A percentile compares a stretch with the other conserved stretches of the same genome.
phyloP scores from a whole-genome alignment of 37 sponge, comb jelly and placozoan species.

The Beroe forskalii region DNA sequence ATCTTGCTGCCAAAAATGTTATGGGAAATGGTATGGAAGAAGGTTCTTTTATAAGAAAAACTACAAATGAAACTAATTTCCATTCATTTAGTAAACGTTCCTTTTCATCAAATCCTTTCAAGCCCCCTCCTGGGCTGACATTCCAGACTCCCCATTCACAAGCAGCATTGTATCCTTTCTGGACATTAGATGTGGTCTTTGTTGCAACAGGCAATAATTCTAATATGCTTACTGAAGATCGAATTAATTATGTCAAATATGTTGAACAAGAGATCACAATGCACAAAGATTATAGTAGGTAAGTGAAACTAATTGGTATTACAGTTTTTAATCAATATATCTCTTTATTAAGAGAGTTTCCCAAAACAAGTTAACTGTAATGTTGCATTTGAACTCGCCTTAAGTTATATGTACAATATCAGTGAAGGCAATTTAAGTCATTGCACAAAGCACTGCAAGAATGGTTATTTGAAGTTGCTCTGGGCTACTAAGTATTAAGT shows the following conservation, averaged over 20 bases:
- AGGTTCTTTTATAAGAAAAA: conserved; percentile 18
- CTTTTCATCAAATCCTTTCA: conserved; percentile 21
- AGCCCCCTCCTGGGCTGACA: conserved; percentile 35
- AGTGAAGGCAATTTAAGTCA: too few species aligned
- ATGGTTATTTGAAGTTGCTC: too few species aligned
- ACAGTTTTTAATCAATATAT: too few species aligned
- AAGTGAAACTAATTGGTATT: too few species aligned
- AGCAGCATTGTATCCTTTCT: conserved; percentile 30
- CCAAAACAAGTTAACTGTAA: too few species aligned
- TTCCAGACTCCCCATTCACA: conserved; percentile 64
- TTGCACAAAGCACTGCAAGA: too few species aligned
- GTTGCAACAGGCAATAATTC: conserved; percentile 23
- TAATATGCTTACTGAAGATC: conserved; percentile 50
- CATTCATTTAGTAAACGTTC: not conserved
- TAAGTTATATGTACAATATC: too few species aligned
- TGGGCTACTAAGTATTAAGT: too few species aligned
- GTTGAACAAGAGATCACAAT: conserved; percentile 58
- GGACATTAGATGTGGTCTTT: conserved; percentile 54
- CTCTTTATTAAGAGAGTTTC: too few species aligned
- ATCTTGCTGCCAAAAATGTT: conserved; percentile 55
- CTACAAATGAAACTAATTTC: conserved; percentile 18
- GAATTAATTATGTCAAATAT: conserved; percentile 58
- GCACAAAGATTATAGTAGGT: conserved; percentile 60
- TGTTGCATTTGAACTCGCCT: too few species aligned
- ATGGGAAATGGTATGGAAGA: conserved; percentile 65